phyloP scores from a whole-genome alignment of 2,113 vertebrate species.

The Gobiocypris rarus region DNA sequence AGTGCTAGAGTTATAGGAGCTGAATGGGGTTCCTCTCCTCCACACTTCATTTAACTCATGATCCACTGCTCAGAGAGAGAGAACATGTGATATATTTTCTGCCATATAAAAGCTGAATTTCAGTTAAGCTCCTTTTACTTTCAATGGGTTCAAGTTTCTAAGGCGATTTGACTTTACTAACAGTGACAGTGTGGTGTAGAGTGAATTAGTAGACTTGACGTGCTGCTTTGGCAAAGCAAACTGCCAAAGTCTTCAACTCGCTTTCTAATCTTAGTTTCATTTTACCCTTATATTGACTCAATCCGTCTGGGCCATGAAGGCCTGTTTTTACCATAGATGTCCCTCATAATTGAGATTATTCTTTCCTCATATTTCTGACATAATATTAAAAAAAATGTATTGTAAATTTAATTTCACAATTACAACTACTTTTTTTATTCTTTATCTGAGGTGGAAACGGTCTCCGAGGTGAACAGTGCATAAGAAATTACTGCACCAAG shows the following conservation, averaged over 20 bases:
- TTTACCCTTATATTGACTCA: not conserved
- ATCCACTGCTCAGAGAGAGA: slow-evolving; percentile 45
- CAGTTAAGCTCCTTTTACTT: not conserved
- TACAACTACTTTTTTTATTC: not conserved
- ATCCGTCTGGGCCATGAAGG: not conserved
- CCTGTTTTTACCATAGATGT: not conserved
- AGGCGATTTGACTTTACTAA: slow-evolving; percentile 10
- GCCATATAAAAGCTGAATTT: slow-evolving; percentile 10
- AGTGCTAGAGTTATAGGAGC: slow-evolving; percentile 41
- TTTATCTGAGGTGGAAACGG: not conserved
- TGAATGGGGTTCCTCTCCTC: slow-evolving; percentile 38
- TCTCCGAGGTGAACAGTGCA: not conserved
- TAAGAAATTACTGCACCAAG: not conserved
- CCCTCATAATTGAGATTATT: not conserved
- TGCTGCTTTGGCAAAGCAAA: slow-evolving; percentile 14
- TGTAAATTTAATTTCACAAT: not conserved
- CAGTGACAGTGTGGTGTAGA: not conserved
- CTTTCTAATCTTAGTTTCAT: slow-evolving; percentile 2
- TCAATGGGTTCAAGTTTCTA: not conserved
- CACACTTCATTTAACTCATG: slow-evolving; percentile 57
- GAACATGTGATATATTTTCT: slow-evolving; percentile 32
- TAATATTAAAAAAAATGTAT: not conserved
- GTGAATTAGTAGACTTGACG: not conserved
- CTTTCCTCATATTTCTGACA: not conserved
- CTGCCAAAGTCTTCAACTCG: not conserved